Conservation (phyloP, 2,888 invertebrate genomes). For the Nephrotoma flavescens region DNA sequence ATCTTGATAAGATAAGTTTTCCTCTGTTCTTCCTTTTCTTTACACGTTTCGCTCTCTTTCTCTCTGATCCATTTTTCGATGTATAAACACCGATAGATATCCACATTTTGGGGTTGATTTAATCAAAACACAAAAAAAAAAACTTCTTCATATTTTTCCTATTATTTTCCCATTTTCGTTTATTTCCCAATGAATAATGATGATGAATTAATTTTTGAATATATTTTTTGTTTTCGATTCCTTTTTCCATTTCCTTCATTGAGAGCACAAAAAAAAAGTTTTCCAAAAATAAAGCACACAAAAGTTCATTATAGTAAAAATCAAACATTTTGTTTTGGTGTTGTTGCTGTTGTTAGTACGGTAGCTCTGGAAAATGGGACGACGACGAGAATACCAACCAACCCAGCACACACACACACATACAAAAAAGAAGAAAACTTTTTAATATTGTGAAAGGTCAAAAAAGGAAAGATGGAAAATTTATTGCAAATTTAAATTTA, state of each 20-base stretch:
- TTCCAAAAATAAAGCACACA: neutral
- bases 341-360: neutral
- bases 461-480: neutral
- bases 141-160: neutral
- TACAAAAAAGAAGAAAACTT: neutral
- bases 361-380: neutral
- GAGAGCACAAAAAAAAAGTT: neutral
- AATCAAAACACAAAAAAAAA: neutral
- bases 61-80: neutral
- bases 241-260: neutral
- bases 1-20: neutral
- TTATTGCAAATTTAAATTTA: neutral
- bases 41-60: neutral
- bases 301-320: neutral
- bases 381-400: neutral
- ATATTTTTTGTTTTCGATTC: neutral
- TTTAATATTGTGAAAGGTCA: neutral
- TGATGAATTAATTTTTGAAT: neutral
- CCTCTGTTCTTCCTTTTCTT: neutral
- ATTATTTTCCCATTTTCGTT: neutral
- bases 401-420: neutral
- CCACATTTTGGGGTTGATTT: neutral
- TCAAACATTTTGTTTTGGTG: neutral
- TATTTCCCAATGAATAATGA: neutral
- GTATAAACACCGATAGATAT: neutral